Evolutionary conservation across 2,797 vertebrate species (phyloP).

Genomic region (Zalophus californianus): DNA sequence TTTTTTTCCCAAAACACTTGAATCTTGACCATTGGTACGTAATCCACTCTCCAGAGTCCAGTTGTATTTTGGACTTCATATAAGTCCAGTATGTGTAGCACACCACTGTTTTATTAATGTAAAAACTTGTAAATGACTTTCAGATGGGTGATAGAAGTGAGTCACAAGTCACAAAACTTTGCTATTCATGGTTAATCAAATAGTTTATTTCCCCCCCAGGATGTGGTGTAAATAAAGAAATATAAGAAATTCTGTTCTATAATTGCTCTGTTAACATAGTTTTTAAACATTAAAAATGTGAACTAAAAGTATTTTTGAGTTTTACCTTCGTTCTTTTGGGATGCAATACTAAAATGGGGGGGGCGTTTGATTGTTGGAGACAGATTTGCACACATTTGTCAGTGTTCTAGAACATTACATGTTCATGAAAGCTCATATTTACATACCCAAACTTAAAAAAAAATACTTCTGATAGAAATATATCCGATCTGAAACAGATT

Average conservation of each 20-base stretch:
- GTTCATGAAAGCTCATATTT: background rate
- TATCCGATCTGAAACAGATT: background rate
- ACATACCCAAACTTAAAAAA: background rate
- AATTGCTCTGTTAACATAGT: constrained; percentile 84
- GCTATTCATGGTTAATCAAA: constrained; percentile 84
- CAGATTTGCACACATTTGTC: background rate
- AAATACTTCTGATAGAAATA: background rate
- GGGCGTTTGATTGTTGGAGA: background rate
- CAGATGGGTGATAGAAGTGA: constrained; percentile 81
- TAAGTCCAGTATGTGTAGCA: constrained; percentile 71
- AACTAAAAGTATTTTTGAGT: constrained; percentile 73
- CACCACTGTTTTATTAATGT: constrained; percentile 78
- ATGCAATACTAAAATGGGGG: background rate
- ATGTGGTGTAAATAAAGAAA: constrained; percentile 87
- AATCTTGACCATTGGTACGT: constrained; percentile 82
- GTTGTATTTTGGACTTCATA: constrained; percentile 78
- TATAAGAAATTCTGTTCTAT: constrained; percentile 82
- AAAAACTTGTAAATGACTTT: constrained; percentile 76
- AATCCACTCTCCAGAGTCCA: constrained; percentile 52
- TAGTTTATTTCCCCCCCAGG: constrained; percentile 60
- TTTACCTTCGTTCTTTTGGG: constrained; percentile 11
- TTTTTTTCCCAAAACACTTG: constrained; percentile 82
- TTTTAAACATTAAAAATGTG: constrained; percentile 88
- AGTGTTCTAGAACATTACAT: background rate
- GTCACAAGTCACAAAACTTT: constrained; percentile 76